A percentile compares a stretch with the other conserved stretches of the same genome.
These are phyloP conservation scores for Actenoides lindsayi DNA, from an alignment of 2,113 vertebrate genomes.

Conservation along the genomic window DNA sequence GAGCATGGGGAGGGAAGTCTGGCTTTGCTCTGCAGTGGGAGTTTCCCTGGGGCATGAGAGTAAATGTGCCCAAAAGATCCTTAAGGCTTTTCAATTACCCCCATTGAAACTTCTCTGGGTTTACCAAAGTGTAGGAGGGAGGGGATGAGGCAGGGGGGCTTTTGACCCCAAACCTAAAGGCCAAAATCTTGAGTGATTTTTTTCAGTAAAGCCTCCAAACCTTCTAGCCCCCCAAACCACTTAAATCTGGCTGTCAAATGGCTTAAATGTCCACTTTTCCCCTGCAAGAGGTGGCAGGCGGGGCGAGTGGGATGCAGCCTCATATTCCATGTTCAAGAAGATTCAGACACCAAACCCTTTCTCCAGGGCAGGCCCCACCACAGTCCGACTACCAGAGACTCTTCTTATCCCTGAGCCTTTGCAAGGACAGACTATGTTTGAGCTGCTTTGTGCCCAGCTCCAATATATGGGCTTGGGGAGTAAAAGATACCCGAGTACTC, in stretches of 20 bases:
- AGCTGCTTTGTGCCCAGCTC: not conserved
- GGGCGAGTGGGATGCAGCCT: not conserved
- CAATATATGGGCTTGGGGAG: accelerated
- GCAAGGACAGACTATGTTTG: not conserved
- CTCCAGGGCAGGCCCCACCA: not conserved
- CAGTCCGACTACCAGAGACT: accelerated
- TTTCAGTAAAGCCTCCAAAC: not conserved
- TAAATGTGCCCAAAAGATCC: not conserved
- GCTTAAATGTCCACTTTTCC: not conserved
- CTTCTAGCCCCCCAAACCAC: not conserved
- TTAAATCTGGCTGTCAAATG: not conserved
- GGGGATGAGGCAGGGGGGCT: accelerated
- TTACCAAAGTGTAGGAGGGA: accelerated
- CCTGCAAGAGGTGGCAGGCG: accelerated
- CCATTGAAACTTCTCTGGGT: accelerated
- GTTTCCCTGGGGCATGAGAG: not conserved
- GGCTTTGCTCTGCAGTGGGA: not conserved
- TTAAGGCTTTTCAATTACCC: not conserved
- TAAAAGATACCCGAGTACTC: accelerated
- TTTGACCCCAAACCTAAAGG: not conserved
- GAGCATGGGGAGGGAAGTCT: not conserved
- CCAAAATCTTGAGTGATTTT: not conserved
- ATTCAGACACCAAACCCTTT: accelerated
- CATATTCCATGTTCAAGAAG: accelerated
- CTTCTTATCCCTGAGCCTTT: not conserved